Evolutionary conservation across 2,113 vertebrate genomes (phyloP).

Genomic region (Cheirogaleus medius): DNA sequence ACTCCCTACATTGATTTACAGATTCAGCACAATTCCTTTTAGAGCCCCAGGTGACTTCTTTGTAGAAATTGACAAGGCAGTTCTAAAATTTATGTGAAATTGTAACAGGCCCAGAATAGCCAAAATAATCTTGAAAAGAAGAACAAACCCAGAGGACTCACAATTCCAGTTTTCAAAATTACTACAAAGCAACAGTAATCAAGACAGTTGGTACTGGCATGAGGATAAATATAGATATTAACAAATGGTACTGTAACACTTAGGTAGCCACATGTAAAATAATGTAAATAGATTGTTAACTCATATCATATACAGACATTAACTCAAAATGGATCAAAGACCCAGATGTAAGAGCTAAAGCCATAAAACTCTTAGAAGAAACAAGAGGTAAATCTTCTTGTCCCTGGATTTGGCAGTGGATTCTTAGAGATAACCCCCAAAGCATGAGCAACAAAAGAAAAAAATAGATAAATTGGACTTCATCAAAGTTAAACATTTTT

Average conservation of each 20-base stretch:
- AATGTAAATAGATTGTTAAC: background rate
- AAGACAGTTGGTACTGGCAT: background rate
- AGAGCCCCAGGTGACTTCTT: background rate
- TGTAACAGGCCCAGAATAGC: background rate
- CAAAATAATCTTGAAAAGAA: background rate
- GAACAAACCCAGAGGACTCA: background rate
- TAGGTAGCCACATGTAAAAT: background rate
- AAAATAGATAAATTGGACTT: background rate
- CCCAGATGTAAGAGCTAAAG: background rate
- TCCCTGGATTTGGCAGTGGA: background rate
- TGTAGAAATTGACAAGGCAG: conserved; percentile 6
- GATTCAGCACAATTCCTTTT: background rate
- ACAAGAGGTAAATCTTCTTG: background rate
- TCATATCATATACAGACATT: background rate
- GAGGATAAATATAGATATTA: background rate
- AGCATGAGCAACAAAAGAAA: background rate
- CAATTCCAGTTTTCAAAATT: background rate
- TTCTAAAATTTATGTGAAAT: conserved; percentile 37
- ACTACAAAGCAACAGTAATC: background rate
- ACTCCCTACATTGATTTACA: background rate
- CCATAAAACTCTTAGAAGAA: conserved; percentile 15
- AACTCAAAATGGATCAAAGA: background rate
- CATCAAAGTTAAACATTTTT: background rate
- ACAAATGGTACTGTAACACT: background rate
- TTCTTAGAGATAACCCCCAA: background rate